Evolutionary conservation across 1,140 invertebrate genomes (phyloP).

Genomic region (Elysia chlorotica): DNA sequence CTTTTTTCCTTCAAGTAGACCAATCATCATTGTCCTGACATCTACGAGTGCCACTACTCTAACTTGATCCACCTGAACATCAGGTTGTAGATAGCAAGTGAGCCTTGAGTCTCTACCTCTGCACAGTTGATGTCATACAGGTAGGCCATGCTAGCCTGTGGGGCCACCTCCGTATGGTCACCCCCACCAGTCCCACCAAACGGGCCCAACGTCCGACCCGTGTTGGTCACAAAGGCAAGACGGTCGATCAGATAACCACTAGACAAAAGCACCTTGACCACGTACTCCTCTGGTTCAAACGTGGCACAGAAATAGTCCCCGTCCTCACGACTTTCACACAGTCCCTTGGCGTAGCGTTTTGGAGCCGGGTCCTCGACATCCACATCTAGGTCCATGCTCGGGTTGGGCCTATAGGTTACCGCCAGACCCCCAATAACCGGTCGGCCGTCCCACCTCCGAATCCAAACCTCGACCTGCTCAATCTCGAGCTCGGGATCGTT

Average conservation of each 20-base stretch:
- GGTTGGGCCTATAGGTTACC: not conserved
- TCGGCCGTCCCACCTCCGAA: conserved; percentile 5
- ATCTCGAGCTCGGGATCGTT: not conserved
- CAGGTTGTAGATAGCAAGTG: conserved; percentile 4
- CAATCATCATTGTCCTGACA: too few species aligned
- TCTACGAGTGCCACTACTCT: too few species aligned
- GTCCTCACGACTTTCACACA: not conserved
- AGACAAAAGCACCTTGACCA: conserved; percentile 1
- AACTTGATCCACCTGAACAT: conserved; percentile 12
- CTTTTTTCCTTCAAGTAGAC: too few species aligned
- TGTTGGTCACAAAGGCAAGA: conserved; percentile 11
- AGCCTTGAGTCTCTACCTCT: not conserved
- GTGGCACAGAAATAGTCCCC: not conserved
- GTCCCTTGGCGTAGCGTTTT: too few species aligned
- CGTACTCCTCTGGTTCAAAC: conserved; percentile 11
- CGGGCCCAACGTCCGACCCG: not conserved
- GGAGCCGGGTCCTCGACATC: too few species aligned
- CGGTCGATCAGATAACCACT: conserved; percentile 13
- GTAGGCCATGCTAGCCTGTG: not conserved
- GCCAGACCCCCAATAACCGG: conserved; percentile 6
- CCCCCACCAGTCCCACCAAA: conserved; percentile 7
- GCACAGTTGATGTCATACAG: conserved; percentile 15
- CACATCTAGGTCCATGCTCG: not conserved
- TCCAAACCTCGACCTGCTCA: not conserved
- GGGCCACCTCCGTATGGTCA: not conserved